phyloP scores from a whole-genome alignment of 2,888 invertebrate genomes.

The Leucophenga montana region DNA sequence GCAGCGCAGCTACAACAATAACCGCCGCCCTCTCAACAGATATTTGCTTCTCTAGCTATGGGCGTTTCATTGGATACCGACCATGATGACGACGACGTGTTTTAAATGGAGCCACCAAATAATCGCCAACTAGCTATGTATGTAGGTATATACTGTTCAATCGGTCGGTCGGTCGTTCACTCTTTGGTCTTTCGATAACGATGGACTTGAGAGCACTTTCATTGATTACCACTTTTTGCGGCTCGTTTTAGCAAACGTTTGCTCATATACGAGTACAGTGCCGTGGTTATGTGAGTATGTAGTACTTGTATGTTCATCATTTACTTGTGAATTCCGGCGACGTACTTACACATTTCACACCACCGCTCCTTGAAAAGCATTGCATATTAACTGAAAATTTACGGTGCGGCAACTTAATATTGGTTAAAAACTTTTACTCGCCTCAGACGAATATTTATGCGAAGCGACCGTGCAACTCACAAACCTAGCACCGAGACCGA shows the following conservation, averaged over 20 bases:
- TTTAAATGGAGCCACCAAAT: constrained; percentile 21
- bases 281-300: neutral
- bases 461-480: neutral
- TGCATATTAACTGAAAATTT: constrained; percentile 26
- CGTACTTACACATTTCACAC: constrained; percentile 10
- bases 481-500: no score
- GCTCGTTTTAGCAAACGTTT: neutral
- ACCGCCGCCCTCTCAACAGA: neutral
- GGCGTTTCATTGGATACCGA: constrained; percentile 19
- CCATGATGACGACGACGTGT: constrained; percentile 22
- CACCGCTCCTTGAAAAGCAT: neutral
- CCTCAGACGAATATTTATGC: neutral
- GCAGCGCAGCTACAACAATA: constrained; percentile 50
- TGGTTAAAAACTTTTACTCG: neutral
- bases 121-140: constrained; percentile 7
- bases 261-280: neutral
- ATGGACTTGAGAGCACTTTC: constrained; percentile 28
- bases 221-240: constrained; percentile 25
- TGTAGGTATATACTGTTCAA: neutral
- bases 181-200: constrained; percentile 1
- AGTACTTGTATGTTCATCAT: neutral
- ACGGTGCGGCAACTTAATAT: constrained; percentile 15
- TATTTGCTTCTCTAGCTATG: neutral
- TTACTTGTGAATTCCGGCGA: constrained; percentile 8
- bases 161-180: neutral